Percentiles rank a stretch among this genome's conserved stretches.
Conservation (phyloP, 2,113 vertebrate genomes). For the Petromus typicus region DNA sequence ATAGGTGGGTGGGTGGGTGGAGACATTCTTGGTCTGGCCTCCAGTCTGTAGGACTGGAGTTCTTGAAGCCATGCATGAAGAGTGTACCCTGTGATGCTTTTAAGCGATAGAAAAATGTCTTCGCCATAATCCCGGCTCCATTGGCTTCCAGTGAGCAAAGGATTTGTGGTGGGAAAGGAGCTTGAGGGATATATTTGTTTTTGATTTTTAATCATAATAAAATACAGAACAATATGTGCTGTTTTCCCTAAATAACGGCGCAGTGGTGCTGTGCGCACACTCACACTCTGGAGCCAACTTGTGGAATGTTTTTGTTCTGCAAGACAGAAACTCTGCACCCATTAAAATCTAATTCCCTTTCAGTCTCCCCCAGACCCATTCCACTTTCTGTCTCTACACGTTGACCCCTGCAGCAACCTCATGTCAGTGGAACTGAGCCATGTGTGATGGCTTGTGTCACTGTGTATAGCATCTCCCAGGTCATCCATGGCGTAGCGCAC, state of each 20-base stretch:
- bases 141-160: background rate
- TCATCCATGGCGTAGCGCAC: fast-evolving
- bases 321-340: background rate
- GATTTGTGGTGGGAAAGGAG: background rate
- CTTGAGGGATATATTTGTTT: background rate
- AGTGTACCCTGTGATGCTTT: background rate
- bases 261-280: fast-evolving
- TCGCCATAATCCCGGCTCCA: background rate
- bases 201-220: background rate
- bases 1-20: fast-evolving
- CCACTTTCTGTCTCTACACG: fast-evolving
- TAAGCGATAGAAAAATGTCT: background rate
- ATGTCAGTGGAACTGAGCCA: fast-evolving
- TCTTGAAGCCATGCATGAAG: too few species aligned
- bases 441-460: background rate
- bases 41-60: background rate
- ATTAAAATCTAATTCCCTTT: background rate
- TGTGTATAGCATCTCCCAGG: fast-evolving
- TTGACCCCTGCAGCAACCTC: too few species aligned
- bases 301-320: background rate
- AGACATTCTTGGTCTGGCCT: background rate
- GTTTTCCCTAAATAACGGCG: fast-evolving
- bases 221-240: background rate
- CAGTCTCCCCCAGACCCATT: fast-evolving
- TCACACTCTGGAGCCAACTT: fast-evolving